A percentile compares a stretch with the other conserved stretches of the same genome.
phyloP scores from a whole-genome alignment of 1,140 invertebrate species.

The Trypoxylus dichotomus region DNA sequence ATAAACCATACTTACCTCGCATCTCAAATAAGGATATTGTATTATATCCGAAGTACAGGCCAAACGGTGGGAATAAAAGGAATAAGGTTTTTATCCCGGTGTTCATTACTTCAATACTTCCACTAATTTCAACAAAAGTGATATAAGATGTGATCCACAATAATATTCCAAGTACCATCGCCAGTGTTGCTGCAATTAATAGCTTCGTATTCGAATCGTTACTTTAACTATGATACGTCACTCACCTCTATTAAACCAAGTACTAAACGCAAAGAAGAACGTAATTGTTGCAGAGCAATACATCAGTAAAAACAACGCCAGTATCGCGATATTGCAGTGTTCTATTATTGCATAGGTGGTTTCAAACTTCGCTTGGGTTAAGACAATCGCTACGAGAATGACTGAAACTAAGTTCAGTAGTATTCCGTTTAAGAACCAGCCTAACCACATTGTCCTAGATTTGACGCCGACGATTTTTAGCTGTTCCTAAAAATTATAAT shows the following conservation, averaged over 20 bases:
- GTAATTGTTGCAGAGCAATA: slow-evolving; percentile 55
- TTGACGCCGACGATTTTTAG: slow-evolving; percentile 73
- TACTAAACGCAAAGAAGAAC: slow-evolving; percentile 57
- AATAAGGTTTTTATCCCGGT: slow-evolving; percentile 35
- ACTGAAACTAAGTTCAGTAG: slow-evolving; percentile 57
- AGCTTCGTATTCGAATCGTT: not conserved
- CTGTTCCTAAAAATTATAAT: slow-evolving; percentile 58
- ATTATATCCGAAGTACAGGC: slow-evolving; percentile 44
- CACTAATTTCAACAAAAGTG: not conserved
- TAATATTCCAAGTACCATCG: slow-evolving; percentile 40
- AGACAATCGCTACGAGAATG: slow-evolving; percentile 56
- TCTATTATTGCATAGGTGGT: slow-evolving; percentile 54
- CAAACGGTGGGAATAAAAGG: slow-evolving; percentile 47
- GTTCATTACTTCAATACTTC: not conserved
- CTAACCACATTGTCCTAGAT: slow-evolving; percentile 65
- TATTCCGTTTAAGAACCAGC: slow-evolving; percentile 65
- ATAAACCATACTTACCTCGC: slow-evolving; percentile 40
- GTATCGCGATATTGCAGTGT: slow-evolving; percentile 51
- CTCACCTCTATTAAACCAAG: slow-evolving; percentile 58
- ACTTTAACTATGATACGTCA: not conserved
- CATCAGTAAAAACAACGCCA: slow-evolving; percentile 58
- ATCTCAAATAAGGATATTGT: slow-evolving; percentile 47
- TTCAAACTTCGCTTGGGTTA: slow-evolving; percentile 45
- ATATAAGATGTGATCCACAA: slow-evolving; percentile 45
- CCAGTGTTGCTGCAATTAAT: slow-evolving; percentile 40